These are phyloP conservation scores for Macrotus californicus DNA, from an alignment of 2,113 vertebrate species.

Conservation along the genomic window DNA sequence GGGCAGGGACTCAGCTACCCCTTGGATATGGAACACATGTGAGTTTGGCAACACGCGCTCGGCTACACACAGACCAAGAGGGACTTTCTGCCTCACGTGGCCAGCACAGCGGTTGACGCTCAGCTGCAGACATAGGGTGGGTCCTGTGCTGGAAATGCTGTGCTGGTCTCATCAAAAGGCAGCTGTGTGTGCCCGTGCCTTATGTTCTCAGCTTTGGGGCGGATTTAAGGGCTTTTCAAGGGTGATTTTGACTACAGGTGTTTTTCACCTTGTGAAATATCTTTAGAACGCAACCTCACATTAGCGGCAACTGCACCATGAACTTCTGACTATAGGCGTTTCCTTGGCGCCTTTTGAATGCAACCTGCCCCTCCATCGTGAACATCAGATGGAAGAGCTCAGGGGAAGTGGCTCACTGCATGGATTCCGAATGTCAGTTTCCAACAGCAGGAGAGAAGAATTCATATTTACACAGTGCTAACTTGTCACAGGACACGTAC, in stretches of 20 bases:
- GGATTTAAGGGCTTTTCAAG: neutral
- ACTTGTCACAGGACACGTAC: neutral
- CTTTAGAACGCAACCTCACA: neutral
- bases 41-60: neutral
- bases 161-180: accelerated
- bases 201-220: accelerated
- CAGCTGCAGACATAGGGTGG: neutral
- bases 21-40: accelerated
- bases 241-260: neutral
- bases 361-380: accelerated
- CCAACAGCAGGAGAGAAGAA: neutral
- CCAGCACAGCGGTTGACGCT: neutral
- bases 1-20: neutral
- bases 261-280: neutral
- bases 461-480: accelerated
- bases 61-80: neutral
- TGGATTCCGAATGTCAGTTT: neutral
- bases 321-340: neutral
- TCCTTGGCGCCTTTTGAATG: neutral
- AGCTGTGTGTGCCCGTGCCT: accelerated
- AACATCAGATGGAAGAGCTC: neutral
- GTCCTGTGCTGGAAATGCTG: accelerated
- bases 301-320: neutral
- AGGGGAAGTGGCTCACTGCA: neutral
- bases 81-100: neutral